phyloP scores from a whole-genome alignment of 1,140 invertebrate species.

The Trissolcus basalis region DNA sequence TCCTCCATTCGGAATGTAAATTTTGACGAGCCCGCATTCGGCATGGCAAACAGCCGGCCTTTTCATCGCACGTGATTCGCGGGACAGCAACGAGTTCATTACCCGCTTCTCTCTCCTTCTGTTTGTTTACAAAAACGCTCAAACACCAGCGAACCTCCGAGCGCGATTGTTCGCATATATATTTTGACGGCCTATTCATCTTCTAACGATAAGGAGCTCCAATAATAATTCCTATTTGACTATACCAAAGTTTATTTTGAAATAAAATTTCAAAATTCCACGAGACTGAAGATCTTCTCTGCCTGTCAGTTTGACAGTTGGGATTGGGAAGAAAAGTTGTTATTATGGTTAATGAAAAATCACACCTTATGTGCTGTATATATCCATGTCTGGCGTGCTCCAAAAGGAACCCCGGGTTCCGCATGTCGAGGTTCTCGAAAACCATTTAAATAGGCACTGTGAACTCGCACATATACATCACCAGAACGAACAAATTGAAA shows the following conservation, averaged over 20 bases:
- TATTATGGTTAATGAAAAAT: slow-evolving; percentile 3
- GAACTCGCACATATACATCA: slow-evolving; percentile 15
- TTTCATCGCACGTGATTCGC: too few species aligned
- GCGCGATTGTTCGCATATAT: background rate
- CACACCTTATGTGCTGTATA: slow-evolving; percentile 73
- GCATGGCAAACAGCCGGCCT: background rate
- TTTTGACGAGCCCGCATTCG: slow-evolving; percentile 7
- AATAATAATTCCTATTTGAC: too few species aligned
- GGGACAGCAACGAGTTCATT: slow-evolving; percentile 23
- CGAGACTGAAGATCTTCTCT: too few species aligned
- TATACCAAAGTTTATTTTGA: too few species aligned
- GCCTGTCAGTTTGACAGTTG: too few species aligned
- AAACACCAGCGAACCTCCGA: too few species aligned
- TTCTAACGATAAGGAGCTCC: background rate
- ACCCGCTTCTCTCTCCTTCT: slow-evolving; percentile 4
- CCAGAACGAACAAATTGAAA: slow-evolving; percentile 9
- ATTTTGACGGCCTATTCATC: slow-evolving; percentile 7
- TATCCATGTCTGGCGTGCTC: slow-evolving; percentile 75
- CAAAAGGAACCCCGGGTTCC: slow-evolving; percentile 74
- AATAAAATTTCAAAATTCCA: too few species aligned
- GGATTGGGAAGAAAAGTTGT: too few species aligned
- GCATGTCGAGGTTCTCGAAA: slow-evolving; percentile 74
- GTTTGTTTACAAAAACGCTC: slow-evolving; percentile 15
- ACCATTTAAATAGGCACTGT: slow-evolving; percentile 65
- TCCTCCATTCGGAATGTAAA: slow-evolving; percentile 1